A percentile compares a stretch with the other conserved stretches of the same genome.
phyloP scores from a whole-genome alignment of 1,140 invertebrate genomes.

The Linepithema humile region DNA sequence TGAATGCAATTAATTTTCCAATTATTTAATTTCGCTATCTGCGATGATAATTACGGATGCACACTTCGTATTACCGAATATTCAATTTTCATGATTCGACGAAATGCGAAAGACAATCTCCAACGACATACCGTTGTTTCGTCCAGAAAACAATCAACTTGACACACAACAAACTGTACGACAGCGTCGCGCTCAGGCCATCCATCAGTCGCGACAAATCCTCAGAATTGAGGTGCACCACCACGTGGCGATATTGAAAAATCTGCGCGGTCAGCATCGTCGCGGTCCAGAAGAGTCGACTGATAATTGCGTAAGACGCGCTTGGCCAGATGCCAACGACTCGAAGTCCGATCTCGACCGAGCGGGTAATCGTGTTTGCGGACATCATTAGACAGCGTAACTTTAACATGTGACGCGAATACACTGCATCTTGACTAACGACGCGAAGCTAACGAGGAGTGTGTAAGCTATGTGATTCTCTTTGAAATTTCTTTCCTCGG shows the following conservation, averaged over 20 bases:
- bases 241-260: constrained; percentile 48
- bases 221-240: not conserved
- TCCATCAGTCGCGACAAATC: constrained; percentile 25
- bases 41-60: not conserved
- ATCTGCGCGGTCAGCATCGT: not conserved
- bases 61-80: not conserved
- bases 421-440: not conserved
- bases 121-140: constrained; percentile 44
- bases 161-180: constrained; percentile 42
- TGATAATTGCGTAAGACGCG: not conserved
- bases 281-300: constrained; percentile 34
- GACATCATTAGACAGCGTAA: not conserved
- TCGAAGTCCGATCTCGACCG: constrained; percentile 47
- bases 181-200: constrained; percentile 27
- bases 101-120: not conserved
- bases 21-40: not conserved
- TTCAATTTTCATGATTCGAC: not conserved
- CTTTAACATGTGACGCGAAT: not conserved
- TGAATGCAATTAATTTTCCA: not conserved
- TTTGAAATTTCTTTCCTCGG: not conserved
- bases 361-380: not conserved
- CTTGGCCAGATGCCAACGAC: constrained; percentile 50
- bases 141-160: constrained; percentile 57
- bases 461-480: not conserved
- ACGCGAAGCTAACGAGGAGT: not conserved